These are phyloP conservation scores for Onthophagus taurus DNA, from an alignment of 1,140 invertebrate species.

Conservation along the genomic window DNA sequence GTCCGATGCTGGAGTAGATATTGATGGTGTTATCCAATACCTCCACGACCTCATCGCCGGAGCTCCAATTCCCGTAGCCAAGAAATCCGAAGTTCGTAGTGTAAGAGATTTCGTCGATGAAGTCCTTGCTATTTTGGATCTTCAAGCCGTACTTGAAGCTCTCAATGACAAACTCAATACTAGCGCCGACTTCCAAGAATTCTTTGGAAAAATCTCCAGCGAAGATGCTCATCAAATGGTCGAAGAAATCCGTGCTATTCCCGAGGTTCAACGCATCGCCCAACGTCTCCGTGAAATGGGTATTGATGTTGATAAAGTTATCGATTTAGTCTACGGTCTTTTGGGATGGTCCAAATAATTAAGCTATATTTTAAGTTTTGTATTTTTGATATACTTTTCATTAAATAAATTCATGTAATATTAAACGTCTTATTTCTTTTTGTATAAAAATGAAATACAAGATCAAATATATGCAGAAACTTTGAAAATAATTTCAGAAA, in stretches of 20 bases:
- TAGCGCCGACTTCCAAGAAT: slow-evolving; percentile 17
- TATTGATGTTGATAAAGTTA: neutral
- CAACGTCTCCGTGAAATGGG: slow-evolving; percentile 1
- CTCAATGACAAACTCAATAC: slow-evolving; percentile 20
- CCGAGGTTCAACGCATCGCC: neutral
- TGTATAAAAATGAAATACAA: no score
- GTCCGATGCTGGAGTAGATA: slow-evolving; percentile 14
- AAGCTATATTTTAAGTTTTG: no score
- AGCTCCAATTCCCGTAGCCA: neutral
- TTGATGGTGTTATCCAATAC: slow-evolving; percentile 14
- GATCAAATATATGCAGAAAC: no score
- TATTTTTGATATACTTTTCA: no score
- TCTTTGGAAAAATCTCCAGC: slow-evolving; percentile 15
- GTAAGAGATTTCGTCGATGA: slow-evolving; percentile 15
- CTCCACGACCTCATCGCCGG: slow-evolving; percentile 15
- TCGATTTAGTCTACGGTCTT: slow-evolving; percentile 1
- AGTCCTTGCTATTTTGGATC: slow-evolving; percentile 13
- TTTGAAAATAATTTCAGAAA: no score
- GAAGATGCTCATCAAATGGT: slow-evolving; percentile 14
- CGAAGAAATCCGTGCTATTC: slow-evolving; percentile 7
- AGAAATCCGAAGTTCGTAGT: neutral
- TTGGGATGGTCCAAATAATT: no score
- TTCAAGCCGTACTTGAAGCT: slow-evolving; percentile 11
- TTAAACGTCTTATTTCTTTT: no score
- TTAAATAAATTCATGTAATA: no score